phyloP scores from a whole-genome alignment of 1,140 invertebrate genomes.

The Cyrtorhinus lividipennis region DNA sequence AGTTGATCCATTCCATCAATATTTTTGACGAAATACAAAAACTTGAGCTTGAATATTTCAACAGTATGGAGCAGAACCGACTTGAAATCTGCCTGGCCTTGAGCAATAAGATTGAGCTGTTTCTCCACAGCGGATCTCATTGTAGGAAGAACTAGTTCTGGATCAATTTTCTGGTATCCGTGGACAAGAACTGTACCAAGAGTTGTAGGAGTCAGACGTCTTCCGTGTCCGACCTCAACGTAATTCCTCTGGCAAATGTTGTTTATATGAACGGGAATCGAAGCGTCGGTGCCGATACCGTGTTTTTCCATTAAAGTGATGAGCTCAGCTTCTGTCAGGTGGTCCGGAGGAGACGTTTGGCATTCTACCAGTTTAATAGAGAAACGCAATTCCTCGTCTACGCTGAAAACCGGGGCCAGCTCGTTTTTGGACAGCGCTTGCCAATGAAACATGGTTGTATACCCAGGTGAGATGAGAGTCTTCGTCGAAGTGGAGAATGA shows the following conservation, averaged over 20 bases:
- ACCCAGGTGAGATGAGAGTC: slow-evolving; percentile 79
- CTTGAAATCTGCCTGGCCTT: slow-evolving; percentile 74
- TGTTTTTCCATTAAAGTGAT: slow-evolving; percentile 99
- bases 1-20: slow-evolving; percentile 89
- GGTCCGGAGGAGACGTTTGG: slow-evolving; percentile 90
- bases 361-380: slow-evolving; percentile 58
- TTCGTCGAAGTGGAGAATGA: slow-evolving; percentile 73
- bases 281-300: slow-evolving; percentile 97
- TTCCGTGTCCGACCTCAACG: slow-evolving; percentile 65
- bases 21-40: slow-evolving; percentile 87
- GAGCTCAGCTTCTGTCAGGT: slow-evolving; percentile 95
- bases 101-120: slow-evolving; percentile 89
- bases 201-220: slow-evolving; percentile 76
- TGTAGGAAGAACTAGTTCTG: slow-evolving; percentile 87
- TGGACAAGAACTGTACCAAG: slow-evolving; percentile 94
- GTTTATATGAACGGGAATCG: slow-evolving; percentile 99
- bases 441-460: slow-evolving; percentile 87
- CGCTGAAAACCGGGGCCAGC: slow-evolving; percentile 55
- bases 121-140: slow-evolving; percentile 96
- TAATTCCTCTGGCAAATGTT: slow-evolving; percentile 98
- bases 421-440: slow-evolving; percentile 73
- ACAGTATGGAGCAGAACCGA: slow-evolving; percentile 81
- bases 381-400: slow-evolving; percentile 41
- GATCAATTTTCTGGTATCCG: slow-evolving; percentile 97
- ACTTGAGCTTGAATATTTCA: slow-evolving; percentile 90